A percentile compares a stretch with the other conserved stretches of the same genome.
phyloP scores from a whole-genome alignment of 2,888 invertebrate species.

The Nomada fucata region DNA sequence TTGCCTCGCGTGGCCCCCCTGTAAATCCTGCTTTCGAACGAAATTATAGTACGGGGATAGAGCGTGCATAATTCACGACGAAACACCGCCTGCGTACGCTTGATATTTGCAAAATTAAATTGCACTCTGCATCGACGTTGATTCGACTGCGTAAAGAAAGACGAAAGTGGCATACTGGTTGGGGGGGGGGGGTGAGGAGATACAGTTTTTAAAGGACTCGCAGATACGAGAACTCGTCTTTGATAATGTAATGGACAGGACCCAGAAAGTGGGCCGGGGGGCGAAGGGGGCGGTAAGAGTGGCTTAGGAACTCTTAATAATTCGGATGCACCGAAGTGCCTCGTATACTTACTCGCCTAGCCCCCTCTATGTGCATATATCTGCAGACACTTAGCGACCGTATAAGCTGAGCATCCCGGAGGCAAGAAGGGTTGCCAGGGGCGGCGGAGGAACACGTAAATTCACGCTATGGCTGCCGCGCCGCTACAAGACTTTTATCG shows the following conservation, averaged over 20 bases:
- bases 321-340: conserved; percentile 75
- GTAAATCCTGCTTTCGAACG: conserved; percentile 14
- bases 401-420: conserved; percentile 50
- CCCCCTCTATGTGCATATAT: conserved; percentile 57
- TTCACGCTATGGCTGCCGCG: conserved; percentile 74
- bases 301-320: conserved; percentile 80
- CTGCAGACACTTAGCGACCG: conserved; percentile 60
- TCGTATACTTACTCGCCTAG: conserved; percentile 44
- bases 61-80: not conserved
- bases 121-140: not conserved
- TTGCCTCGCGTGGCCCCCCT: not conserved
- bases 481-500: conserved; percentile 80
- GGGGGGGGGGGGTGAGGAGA: not conserved
- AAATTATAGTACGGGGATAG: not conserved
- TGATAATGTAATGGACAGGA: conserved; percentile 76
- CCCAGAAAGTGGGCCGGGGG: conserved; percentile 55
- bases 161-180: not conserved
- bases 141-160: not conserved
- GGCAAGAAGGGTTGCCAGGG: conserved; percentile 22
- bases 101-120: not conserved
- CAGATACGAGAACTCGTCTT: conserved; percentile 57
- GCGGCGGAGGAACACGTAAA: conserved; percentile 73
- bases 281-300: conserved; percentile 70
- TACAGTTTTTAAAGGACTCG: conserved; percentile 20
- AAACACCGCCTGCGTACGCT: no score